Conservation (phyloP, 2,797 vertebrate species). For the Perodicticus potto region DNA sequence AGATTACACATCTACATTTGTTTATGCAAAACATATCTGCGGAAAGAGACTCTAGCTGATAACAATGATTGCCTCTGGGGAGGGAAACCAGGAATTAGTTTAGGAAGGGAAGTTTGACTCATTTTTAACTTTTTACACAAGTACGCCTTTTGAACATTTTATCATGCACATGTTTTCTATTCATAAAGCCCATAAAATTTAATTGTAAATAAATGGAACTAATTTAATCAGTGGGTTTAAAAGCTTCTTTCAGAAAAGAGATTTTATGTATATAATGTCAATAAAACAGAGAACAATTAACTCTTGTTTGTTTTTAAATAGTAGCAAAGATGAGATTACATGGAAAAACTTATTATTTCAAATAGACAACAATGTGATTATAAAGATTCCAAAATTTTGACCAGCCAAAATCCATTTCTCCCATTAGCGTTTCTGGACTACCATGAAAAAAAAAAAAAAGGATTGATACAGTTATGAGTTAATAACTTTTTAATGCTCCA, state of each 20-base stretch:
- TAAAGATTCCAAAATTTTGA: background rate
- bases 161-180: background rate
- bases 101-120: background rate
- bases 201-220: slow-evolving; percentile 32
- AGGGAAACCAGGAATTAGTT: background rate
- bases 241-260: background rate
- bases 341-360: background rate
- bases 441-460: background rate
- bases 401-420: background rate
- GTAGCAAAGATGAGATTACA: too few relatives aligned
- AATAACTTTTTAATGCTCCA: background rate
- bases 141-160: background rate
- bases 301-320: background rate
- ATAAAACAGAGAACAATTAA: background rate
- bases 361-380: background rate
- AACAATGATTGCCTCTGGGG: background rate
- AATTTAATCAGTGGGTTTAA: background rate
- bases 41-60: background rate
- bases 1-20: background rate
- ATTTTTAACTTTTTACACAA: slow-evolving; percentile 32
- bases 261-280: background rate
- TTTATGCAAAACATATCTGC: background rate
- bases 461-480: background rate
- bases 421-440: background rate
- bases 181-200: background rate